phyloP scores from a whole-genome alignment of 2,113 vertebrate genomes.

The Vicugna pacos region DNA sequence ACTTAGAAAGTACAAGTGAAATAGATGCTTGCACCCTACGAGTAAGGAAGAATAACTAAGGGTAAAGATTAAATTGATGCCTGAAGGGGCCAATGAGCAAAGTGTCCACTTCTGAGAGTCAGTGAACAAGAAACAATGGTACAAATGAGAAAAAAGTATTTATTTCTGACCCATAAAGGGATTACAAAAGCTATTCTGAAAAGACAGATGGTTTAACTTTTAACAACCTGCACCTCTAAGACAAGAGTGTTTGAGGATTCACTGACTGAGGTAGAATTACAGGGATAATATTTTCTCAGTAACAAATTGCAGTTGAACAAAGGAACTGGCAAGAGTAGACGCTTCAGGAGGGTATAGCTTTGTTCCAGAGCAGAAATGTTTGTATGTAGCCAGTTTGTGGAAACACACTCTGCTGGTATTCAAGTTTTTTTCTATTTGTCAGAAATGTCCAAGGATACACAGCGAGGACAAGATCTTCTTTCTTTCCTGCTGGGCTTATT shows the following conservation, averaged over 20 bases:
- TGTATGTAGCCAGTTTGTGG: neutral
- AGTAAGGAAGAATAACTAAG: neutral
- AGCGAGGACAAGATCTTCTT: neutral
- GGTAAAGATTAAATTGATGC: neutral
- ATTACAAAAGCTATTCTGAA: slow-evolving; percentile 47
- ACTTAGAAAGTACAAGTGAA: slow-evolving; percentile 44
- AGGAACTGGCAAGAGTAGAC: neutral
- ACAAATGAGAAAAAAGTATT: slow-evolving; percentile 14
- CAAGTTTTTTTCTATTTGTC: slow-evolving; percentile 45
- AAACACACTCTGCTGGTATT: slow-evolving; percentile 29
- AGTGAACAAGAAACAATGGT: slow-evolving; percentile 36
- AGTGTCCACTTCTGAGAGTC: slow-evolving; percentile 31
- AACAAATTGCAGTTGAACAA: slow-evolving; percentile 43
- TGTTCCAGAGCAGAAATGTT: slow-evolving; percentile 66
- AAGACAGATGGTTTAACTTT: slow-evolving; percentile 47
- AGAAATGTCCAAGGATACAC: neutral
- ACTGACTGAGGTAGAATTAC: neutral
- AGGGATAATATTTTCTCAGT: slow-evolving; percentile 65
- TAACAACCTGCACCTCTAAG: neutral
- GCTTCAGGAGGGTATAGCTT: neutral
- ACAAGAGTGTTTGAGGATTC: neutral
- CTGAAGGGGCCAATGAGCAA: neutral
- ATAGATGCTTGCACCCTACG: neutral
- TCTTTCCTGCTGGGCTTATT: slow-evolving; percentile 19
- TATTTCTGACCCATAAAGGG: slow-evolving; percentile 12